phyloP scores from a whole-genome alignment of 1,140 invertebrate species.

The Philopotamus ludificatus region DNA sequence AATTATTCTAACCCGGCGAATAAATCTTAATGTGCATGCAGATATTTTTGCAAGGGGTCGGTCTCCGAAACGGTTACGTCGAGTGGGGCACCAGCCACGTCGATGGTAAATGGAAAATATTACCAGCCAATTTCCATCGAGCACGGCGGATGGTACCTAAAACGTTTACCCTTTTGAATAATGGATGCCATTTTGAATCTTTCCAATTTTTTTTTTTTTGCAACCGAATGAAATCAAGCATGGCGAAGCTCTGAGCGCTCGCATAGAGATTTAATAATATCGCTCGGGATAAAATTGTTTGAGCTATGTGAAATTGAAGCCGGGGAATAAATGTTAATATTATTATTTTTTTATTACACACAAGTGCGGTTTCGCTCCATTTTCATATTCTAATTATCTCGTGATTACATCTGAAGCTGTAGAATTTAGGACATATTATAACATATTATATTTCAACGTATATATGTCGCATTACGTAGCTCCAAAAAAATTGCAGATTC shows the following conservation, averaged over 20 bases:
- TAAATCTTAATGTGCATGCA: not conserved
- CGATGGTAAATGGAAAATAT: conserved; percentile 32
- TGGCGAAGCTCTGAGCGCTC: conserved; percentile 2
- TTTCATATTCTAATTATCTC: too few species aligned
- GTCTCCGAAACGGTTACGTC: conserved; percentile 11
- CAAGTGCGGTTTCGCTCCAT: too few species aligned
- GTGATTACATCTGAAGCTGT: too few species aligned
- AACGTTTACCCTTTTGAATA: conserved; percentile 36
- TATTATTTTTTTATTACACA: too few species aligned
- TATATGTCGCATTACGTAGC: too few species aligned
- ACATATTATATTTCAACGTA: too few species aligned
- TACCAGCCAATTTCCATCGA: conserved; percentile 33
- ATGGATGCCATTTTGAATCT: conserved; percentile 36
- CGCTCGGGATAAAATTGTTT: conserved; percentile 1
- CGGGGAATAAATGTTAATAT: conserved; percentile 20
- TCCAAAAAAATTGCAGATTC: too few species aligned
- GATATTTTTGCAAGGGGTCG: conserved; percentile 5
- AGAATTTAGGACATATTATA: too few species aligned
- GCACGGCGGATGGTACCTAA: not conserved
- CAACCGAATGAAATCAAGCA: conserved; percentile 10
- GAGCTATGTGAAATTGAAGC: conserved; percentile 11
- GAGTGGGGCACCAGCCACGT: not conserved
- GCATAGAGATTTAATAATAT: conserved; percentile 25
- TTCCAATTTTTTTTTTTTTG: conserved; percentile 3
- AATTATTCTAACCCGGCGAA: not conserved